A percentile compares a stretch with the other conserved stretches of the same genome.
phyloP scores from a whole-genome alignment of 2,113 vertebrate species.

The Lamprotornis superbus region DNA sequence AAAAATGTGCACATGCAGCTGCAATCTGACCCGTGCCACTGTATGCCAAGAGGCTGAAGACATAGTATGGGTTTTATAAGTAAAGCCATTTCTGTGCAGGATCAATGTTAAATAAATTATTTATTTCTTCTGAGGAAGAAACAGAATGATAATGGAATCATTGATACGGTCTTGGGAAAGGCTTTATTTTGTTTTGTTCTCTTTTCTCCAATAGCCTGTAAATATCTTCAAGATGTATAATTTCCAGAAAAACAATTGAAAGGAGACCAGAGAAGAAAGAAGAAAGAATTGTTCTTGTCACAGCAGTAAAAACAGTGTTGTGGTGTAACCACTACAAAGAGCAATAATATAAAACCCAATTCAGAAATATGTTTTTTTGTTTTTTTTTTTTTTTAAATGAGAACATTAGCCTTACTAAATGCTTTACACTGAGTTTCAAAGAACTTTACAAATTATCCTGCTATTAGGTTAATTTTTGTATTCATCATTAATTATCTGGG shows the following conservation, averaged over 20 bases:
- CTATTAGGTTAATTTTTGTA: conserved; percentile 16
- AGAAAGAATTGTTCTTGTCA: background rate
- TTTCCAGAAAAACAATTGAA: background rate
- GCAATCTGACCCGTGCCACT: background rate
- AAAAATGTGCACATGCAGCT: background rate
- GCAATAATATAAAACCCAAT: background rate
- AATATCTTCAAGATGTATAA: background rate
- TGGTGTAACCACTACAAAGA: background rate
- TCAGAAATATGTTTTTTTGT: background rate
- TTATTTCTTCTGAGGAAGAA: background rate
- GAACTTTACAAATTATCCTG: background rate
- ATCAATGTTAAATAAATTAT: background rate
- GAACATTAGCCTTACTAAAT: background rate
- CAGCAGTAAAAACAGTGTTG: background rate
- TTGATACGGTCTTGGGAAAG: background rate
- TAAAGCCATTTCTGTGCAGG: background rate
- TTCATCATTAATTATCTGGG: background rate
- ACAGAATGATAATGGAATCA: background rate
- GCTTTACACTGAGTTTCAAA: conserved; percentile 10
- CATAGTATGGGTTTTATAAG: background rate
- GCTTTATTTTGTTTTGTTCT: background rate
- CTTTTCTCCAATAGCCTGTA: background rate
- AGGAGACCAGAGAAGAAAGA: background rate
- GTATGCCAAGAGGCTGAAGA: background rate
- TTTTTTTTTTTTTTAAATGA: background rate